Evolutionary conservation across 2,888 invertebrate species (phyloP), one percentile per base, ranked within the genome.

Genomic region (Chaetoderma sp.): DNA sequence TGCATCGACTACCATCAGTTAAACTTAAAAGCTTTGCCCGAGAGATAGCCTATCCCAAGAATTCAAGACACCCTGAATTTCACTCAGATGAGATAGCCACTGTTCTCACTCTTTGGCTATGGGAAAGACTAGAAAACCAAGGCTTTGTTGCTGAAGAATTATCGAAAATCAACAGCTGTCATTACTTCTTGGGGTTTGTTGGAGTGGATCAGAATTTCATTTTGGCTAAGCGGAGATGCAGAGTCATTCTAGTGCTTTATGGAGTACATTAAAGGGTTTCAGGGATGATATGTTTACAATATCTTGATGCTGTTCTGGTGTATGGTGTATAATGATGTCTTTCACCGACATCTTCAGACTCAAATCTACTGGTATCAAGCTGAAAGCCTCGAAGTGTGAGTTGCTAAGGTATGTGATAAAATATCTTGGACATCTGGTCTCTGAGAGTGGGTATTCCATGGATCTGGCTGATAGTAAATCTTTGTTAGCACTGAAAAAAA

Each of bases 231-330:
- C n/a, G 39, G 57, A 21, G 56, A 56, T 1, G 45, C 56, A n/a
- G 45, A 16, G 3, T 32, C 56, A 4, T 62, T 57, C 47, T 57
- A 62, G 44, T 16, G 25, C 13, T 59, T 47, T 25, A 63, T 59
- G 58, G 49, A 58, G 8, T 50, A 42, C 23, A 30, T 63, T 4
- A 49, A 59, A 50, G 63, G 50, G 23, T 28, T 59, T 2, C n/a
- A 50, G 13, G 63, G 49, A 27, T 59, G 23, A 47, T 28, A n/a
- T 63, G 63, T 59, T 25, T 63, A 30, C 57, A 47, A 23, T 63
- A 63, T 42, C 42, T 59, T 16, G 63, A 63, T 49, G 49, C 49
- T 25, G 33, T 63, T 4, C 18, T 59, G 13, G 58, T 63, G 16
- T 63, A 49, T 39, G 28, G 49, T 10, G 21, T 28, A 23, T n/a